Evolutionary conservation across 2,113 vertebrate genomes (phyloP), one percentile per base, ranked within the genome.

Genomic region (Morone chrysops): DNA sequence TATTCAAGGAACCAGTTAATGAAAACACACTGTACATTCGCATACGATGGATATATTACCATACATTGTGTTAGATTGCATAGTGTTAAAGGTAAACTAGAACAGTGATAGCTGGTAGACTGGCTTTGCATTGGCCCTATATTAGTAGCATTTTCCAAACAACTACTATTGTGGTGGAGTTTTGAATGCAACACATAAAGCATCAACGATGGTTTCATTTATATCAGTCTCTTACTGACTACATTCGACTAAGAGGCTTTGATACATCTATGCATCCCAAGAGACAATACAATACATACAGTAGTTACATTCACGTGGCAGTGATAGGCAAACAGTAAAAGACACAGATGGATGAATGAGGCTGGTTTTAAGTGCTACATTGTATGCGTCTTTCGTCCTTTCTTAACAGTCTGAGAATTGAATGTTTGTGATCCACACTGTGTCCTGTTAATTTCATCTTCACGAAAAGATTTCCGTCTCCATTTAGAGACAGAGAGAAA

Each of bases 301-400:
- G 50, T 74, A 81, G 73, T 81, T 81, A 91, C 89, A 92, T 90
- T 89, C 79, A 85, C 76, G 75, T 90, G 91, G 90, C 92, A 92
- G 93, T 92, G 89, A 82, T 88, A 78, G 10, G 89, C 88, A 78
- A 80, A 40, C 11, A 61, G 54, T 67, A 50, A 62, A 73, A 79
- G 22, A 80, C 50, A 83, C 70, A 89, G 43, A 80, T 60, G 63
- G 20, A 51, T 60, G 18, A 83, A 71, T 62, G 61, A 82, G 62
- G 68, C 66, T 79, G 62, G 14, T 84, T 78, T 83, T 88, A 94
- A 93, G 90, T 94, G 93, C 94, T 94, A 93, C 92, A 90, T 84
- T 78, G 31, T 81, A 48, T 71, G 61, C 73, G 62, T 85, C 70
- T 66, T 50, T 67, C 4, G 20, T 60, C 56, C 20, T 60, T 41